phyloP scores from a whole-genome alignment of 2,888 invertebrate species.

The Andrena praecox region DNA sequence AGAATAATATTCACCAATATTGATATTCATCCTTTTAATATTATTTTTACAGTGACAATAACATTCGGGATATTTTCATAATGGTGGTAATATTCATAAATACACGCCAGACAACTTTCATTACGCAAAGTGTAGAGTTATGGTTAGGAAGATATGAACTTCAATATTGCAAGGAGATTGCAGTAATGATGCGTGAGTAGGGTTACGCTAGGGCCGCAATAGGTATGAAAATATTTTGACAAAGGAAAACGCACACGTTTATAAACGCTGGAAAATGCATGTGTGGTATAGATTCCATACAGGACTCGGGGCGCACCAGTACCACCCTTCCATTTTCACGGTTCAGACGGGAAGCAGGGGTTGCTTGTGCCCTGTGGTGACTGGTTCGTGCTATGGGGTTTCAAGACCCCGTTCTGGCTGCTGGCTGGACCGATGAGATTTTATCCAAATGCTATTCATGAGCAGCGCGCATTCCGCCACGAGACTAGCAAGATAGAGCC shows the following conservation, averaged over 20 bases:
- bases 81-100: too few species aligned
- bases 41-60: too few species aligned
- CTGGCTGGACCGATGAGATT: conserved; percentile 78
- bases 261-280: conserved; percentile 4
- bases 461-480: conserved; percentile 59
- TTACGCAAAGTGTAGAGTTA: not conserved
- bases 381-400: conserved; percentile 54
- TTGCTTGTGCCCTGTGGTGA: conserved; percentile 62
- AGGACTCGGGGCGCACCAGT: not conserved
- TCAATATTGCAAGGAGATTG: not conserved
- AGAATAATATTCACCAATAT: too few species aligned
- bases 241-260: conserved; percentile 65
- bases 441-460: conserved; percentile 82
- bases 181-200: not conserved
- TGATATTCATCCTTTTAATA: too few species aligned
- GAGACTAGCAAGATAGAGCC: conserved; percentile 57
- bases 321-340: conserved; percentile 61
- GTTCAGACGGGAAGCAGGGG: conserved; percentile 38
- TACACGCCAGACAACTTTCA: too few species aligned
- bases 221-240: conserved; percentile 76
- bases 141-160: too few species aligned
- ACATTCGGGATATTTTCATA: too few species aligned
- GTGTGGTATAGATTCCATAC: not conserved
- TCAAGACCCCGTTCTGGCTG: conserved; percentile 63
- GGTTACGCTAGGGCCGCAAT: conserved; percentile 48